A percentile compares a stretch with the other conserved stretches of the same genome.
phyloP scores from a whole-genome alignment of 2,888 invertebrate genomes.

The Nysson spinosus region DNA sequence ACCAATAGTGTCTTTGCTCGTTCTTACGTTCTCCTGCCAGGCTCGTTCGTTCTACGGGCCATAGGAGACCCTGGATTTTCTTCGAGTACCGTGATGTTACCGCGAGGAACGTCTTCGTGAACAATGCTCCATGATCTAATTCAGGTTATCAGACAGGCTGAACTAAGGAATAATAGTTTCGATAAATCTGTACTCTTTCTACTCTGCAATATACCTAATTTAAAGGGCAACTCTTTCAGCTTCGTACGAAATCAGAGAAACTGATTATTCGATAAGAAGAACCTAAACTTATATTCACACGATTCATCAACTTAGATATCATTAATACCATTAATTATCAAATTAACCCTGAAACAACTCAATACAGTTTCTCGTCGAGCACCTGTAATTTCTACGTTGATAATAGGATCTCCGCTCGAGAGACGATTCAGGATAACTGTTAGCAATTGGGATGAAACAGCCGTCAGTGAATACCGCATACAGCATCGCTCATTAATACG shows the following conservation, averaged over 20 bases:
- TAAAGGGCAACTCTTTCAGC: conserved; percentile 18
- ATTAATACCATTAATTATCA: too few species aligned
- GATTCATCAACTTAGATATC: too few species aligned
- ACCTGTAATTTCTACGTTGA: too few species aligned
- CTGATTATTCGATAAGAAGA: too few species aligned
- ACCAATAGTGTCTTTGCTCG: conserved; percentile 49
- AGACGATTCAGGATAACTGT: conserved; percentile 21
- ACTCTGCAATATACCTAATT: conserved; percentile 30
- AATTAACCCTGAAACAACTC: too few species aligned
- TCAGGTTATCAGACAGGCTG: conserved; percentile 14
- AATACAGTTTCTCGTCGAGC: too few species aligned
- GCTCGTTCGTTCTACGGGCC: conserved; percentile 47
- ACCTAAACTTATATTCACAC: too few species aligned
- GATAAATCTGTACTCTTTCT: conserved; percentile 46
- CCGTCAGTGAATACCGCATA: conserved; percentile 47
- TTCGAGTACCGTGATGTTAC: conserved; percentile 2
- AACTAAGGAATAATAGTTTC: conserved; percentile 44
- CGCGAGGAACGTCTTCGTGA: conserved; percentile 3
- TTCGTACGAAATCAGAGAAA: too few species aligned
- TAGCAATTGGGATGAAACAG: conserved; percentile 41
- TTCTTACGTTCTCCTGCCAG: conserved; percentile 47
- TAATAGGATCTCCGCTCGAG: too few species aligned
- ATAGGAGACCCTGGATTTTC: conserved; percentile 12
- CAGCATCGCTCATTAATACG: too few species aligned
- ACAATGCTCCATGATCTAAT: conserved; percentile 31